phyloP scores from a whole-genome alignment of 2,888 invertebrate genomes.

The Rotaria macrura region DNA sequence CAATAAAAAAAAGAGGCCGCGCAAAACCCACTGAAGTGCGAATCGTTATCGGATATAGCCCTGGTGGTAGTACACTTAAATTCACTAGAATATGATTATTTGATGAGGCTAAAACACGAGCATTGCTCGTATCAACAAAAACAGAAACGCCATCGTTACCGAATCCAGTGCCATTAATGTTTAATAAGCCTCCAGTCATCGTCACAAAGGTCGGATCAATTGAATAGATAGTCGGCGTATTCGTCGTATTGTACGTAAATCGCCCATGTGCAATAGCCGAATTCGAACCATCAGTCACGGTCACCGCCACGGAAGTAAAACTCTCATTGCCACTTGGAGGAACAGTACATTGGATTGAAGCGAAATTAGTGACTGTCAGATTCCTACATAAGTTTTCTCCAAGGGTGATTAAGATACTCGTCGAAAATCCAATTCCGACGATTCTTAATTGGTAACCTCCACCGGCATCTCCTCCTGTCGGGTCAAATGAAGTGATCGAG shows the following conservation, averaged over 20 bases:
- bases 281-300: background rate
- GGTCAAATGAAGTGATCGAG: background rate
- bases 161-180: conserved; percentile 14
- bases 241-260: background rate
- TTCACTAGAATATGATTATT: background rate
- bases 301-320: background rate
- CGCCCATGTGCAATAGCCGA: background rate
- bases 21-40: conserved; percentile 6
- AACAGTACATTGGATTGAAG: conserved; percentile 9
- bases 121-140: background rate
- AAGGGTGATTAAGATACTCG: background rate
- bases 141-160: background rate
- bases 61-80: conserved; percentile 6
- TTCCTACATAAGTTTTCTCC: conserved; percentile 14
- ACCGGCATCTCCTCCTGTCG: background rate
- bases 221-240: background rate
- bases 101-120: background rate
- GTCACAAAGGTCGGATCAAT: background rate
- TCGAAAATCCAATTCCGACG: conserved; percentile 24
- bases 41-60: conserved; percentile 11
- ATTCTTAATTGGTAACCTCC: conserved; percentile 25
- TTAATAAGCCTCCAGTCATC: background rate
- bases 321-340: background rate
- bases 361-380: background rate
- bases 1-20: background rate